Evolutionary conservation across 1,140 invertebrate species (phyloP).

Genomic region (Drosophila mayri): DNA sequence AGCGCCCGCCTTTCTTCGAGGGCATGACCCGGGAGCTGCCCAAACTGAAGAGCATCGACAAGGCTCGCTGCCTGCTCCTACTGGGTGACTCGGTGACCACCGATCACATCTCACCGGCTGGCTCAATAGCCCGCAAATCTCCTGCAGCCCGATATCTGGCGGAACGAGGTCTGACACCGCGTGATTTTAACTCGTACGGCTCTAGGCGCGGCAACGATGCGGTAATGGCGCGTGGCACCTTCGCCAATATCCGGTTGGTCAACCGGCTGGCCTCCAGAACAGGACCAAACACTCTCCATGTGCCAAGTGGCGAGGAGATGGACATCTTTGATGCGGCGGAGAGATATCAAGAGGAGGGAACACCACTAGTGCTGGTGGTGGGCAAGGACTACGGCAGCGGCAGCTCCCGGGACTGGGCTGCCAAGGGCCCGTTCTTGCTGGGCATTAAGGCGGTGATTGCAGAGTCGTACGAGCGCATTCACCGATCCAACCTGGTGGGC

Average conservation of each 20-base stretch:
- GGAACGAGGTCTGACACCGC: conserved; percentile 92
- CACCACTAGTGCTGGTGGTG: conserved; percentile 38
- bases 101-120: conserved; percentile 99
- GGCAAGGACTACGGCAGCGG: conserved; percentile 60
- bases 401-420: conserved; percentile 53
- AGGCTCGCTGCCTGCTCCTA: conserved; percentile 93
- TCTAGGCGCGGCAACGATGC: conserved; percentile 97
- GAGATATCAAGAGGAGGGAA: conserved; percentile 34
- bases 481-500: conserved; percentile 54
- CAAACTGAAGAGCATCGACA: conserved; percentile 86
- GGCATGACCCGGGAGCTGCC: conserved; percentile 91
- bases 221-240: conserved; percentile 90
- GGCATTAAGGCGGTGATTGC: conserved; percentile 54
- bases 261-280: conserved; percentile 22
- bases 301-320: conserved; percentile 36
- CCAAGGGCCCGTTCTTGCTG: conserved; percentile 46
- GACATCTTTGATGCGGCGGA: conserved; percentile 51
- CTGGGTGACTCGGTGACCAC: conserved; percentile 98
- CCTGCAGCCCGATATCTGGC: conserved; percentile 96
- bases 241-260: conserved; percentile 50
- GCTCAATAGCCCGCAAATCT: conserved; percentile 97
- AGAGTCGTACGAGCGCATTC: conserved; percentile 53
- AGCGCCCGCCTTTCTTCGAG: conserved; percentile 97
- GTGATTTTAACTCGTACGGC: conserved; percentile 99
- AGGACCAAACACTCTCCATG: conserved; percentile 21